Evolutionary conservation across 2,888 invertebrate species (phyloP).

Genomic region (Melanargia galathea): DNA sequence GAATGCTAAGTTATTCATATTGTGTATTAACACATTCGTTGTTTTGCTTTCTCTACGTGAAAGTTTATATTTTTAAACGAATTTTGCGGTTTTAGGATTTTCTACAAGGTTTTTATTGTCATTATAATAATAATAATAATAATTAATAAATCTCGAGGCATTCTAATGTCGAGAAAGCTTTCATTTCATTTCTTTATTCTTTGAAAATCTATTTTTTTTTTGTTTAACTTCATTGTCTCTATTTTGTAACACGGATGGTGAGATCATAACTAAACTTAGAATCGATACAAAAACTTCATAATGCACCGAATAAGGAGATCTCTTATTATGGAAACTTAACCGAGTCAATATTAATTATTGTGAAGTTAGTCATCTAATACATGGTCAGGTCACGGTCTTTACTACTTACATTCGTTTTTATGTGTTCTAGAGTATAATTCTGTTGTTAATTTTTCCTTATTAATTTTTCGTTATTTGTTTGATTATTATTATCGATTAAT

Average conservation of each 20-base stretch:
- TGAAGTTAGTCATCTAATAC: constrained; percentile 26
- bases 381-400: constrained; percentile 16
- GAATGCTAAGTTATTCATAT: constrained; percentile 13
- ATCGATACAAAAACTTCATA: constrained; percentile 31
- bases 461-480: too few relatives aligned
- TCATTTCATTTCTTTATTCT: background rate
- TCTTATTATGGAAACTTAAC: constrained; percentile 33
- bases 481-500: too few relatives aligned
- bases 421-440: too few relatives aligned
- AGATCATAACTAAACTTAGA: constrained; percentile 34
- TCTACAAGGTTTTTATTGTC: constrained; percentile 4
- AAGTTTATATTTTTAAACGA: constrained; percentile 27
- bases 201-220: background rate
- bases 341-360: constrained; percentile 17
- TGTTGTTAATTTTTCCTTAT: too few relatives aligned
- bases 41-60: constrained; percentile 30
- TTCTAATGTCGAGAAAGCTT: background rate
- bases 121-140: background rate
- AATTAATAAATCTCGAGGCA: too few relatives aligned
- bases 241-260: constrained; percentile 14
- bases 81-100: constrained; percentile 8
- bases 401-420: too few relatives aligned
- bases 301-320: constrained; percentile 26
- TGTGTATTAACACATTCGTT: constrained; percentile 7
- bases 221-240: constrained; percentile 6